These are phyloP conservation scores for Chelonia mydas DNA, from an alignment of 2,797 vertebrate genomes.

Conservation along the genomic window DNA sequence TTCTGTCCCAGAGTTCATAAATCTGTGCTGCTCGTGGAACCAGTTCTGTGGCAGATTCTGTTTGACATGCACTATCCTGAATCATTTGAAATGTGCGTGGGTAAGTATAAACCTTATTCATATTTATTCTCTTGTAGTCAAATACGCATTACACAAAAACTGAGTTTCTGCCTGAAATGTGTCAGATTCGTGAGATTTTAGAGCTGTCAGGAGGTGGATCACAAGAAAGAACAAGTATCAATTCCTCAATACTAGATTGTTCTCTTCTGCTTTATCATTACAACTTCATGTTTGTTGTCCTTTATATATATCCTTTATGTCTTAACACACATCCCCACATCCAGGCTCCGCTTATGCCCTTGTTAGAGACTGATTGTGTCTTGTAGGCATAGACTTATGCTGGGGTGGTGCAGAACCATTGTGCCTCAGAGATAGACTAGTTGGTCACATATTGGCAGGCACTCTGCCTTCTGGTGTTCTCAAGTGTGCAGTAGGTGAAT, in stretches of 20 bases:
- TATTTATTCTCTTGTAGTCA: background rate
- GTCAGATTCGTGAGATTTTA: background rate
- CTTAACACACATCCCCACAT: too few species aligned
- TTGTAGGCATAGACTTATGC: too few species aligned
- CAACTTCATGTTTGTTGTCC: too few species aligned
- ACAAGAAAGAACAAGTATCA: background rate
- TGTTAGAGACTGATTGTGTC: too few species aligned
- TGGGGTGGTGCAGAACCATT: too few species aligned
- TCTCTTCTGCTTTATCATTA: too few species aligned
- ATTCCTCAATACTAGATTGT: background rate
- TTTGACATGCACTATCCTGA: background rate
- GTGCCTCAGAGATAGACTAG: too few species aligned
- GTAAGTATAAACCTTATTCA: background rate
- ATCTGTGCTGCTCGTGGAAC: background rate
- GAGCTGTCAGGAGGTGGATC: background rate
- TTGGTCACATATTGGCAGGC: too few species aligned
- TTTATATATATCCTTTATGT: too few species aligned
- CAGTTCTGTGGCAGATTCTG: background rate
- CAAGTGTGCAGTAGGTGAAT: too few species aligned
- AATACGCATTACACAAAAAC: background rate
- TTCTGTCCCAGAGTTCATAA: background rate
- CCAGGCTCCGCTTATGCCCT: too few species aligned
- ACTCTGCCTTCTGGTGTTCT: too few species aligned
- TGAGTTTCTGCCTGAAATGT: background rate
- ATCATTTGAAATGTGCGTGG: background rate